phyloP scores from a whole-genome alignment of 2,113 vertebrate species.

The Pluvianellus socialis region DNA sequence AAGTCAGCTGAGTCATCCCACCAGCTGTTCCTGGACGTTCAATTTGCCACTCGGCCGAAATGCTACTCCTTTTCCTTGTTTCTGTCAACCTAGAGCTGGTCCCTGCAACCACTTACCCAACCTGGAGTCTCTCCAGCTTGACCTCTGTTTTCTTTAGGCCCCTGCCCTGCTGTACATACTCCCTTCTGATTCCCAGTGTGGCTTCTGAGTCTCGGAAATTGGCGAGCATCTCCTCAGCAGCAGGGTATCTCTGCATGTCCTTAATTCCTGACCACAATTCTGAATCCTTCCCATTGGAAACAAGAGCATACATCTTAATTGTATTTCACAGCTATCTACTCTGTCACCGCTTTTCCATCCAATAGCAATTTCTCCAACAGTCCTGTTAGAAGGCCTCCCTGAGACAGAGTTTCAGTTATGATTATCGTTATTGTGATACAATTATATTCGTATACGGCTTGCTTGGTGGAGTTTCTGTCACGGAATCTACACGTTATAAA shows the following conservation, averaged over 20 bases:
- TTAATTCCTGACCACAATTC: neutral
- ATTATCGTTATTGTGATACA: neutral
- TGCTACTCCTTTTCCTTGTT: neutral
- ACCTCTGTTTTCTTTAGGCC: neutral
- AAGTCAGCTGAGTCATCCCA: neutral
- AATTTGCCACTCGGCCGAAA: neutral
- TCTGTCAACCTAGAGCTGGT: neutral
- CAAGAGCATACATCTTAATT: neutral
- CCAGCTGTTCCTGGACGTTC: conserved; percentile 30
- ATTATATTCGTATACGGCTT: neutral
- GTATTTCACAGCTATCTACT: neutral
- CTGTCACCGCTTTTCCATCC: neutral
- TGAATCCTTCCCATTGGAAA: neutral
- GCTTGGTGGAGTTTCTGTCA: neutral
- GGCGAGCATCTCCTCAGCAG: accelerated
- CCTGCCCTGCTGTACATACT: neutral
- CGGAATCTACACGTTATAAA: neutral
- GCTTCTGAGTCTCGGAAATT: neutral
- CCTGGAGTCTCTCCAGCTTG: neutral
- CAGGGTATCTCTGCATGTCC: neutral
- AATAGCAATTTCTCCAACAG: neutral
- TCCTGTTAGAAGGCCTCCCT: neutral
- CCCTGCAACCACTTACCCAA: neutral
- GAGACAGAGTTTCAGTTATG: neutral
- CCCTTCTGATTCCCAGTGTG: neutral